These are phyloP conservation scores for Rhagophthalmus giganteus DNA, from an alignment of 2,888 invertebrate genomes.

Conservation along the genomic window DNA sequence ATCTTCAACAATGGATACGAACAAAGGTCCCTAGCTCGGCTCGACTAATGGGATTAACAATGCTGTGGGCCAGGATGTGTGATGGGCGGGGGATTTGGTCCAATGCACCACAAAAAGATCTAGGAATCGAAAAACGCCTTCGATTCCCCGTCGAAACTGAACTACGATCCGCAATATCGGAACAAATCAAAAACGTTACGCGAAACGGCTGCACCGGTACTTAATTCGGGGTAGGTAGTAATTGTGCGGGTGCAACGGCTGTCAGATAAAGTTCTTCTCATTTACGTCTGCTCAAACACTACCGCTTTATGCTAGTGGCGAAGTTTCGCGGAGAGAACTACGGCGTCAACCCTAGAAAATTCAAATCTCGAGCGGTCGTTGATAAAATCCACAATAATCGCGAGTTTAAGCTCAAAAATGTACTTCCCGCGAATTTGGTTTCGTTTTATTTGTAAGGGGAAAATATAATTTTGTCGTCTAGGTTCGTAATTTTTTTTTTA, in stretches of 20 bases:
- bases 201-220: conserved; percentile 54
- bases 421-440: too few species aligned
- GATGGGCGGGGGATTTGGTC: conserved; percentile 41
- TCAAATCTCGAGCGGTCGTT: background rate
- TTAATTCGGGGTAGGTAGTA: conserved; percentile 58
- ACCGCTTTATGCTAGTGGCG: conserved; percentile 19
- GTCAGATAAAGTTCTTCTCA: conserved; percentile 38
- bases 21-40: conserved; percentile 49
- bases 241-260: conserved; percentile 51
- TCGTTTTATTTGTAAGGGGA: too few species aligned
- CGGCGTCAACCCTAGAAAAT: background rate
- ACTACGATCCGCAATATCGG: background rate
- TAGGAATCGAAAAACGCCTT: conserved; percentile 4
- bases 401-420: too few species aligned
- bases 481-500: too few species aligned
- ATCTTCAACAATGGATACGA: conserved; percentile 48
- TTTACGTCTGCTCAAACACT: conserved; percentile 30
- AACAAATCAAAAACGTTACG: conserved; percentile 15
- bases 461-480: too few species aligned
- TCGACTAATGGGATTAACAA: conserved; percentile 52
- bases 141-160: background rate
- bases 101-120: conserved; percentile 17
- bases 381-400: background rate
- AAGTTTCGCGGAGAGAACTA: conserved; percentile 12
- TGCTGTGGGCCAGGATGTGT: conserved; percentile 51